Base-by-base conservation (phyloP, 2,888 invertebrate genomes). In the Agrotis ipsilon region DNA sequence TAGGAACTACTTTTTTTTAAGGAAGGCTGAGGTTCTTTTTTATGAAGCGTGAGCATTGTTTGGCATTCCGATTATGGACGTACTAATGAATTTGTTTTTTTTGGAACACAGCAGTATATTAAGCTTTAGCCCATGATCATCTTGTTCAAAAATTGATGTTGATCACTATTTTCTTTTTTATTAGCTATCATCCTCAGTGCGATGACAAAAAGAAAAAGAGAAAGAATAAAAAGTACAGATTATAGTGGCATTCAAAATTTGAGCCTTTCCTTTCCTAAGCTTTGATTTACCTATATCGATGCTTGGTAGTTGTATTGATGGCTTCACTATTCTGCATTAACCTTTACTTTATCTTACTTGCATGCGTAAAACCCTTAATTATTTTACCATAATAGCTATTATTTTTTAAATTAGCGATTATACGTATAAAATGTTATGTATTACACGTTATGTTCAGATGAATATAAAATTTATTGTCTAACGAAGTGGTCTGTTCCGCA, bases 401-500 rank as follows among this genome's bases (percentile, higher is more conserved):
- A 18, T 46, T 1, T 18, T 18, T 4, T 21, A 39, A 46, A 19
- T n/a, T 39, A 21, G 24, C 13, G 6, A 49, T 32, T n/a, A 39
- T 27, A n/a, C 27, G n/a, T 32, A 57, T 51, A 14, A 24, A 46
- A 45, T 76, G 21, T 75, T 72, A 21, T 72, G 43, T 75, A 49
- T 69, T 49, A 27, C 39, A 43, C 46, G 55, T 19, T 49, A 49
- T 55, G 61, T 60, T 55, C 46, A 63, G n/a, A 32, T 27, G 60
- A 75, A 67, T 61, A 74, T 65, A 58, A 77, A 63, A 63, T 79
- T 72, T 72, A 62, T 83, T 81, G 66, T 72, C 61, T 83, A 70
- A 81, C 64, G 11, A 66, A 81, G 75, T 81, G 68, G 65, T 83
- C 66, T 60, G 65, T 83, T 84, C 77, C 79, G 39, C 92, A 97